Base-by-base conservation (phyloP, 2,113 vertebrate genomes). In the Chaetops frenatus region DNA sequence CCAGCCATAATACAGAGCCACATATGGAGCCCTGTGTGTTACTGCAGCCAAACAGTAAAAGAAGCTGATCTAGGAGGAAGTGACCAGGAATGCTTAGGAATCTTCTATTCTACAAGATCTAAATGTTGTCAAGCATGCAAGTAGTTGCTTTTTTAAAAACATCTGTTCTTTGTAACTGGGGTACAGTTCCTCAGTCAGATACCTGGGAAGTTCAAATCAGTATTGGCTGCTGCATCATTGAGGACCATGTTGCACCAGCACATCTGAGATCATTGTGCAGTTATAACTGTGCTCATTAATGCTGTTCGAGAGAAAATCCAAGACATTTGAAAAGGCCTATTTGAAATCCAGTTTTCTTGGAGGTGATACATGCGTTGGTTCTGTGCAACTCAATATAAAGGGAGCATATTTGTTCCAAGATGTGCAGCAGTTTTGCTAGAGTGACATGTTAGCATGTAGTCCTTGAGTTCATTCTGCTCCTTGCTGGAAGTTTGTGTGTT, bases 1-100 rank as follows among this genome's bases (percentile, higher is more conserved):
- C n/a, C 50, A 58, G 33, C 16, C 23, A 3, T 28, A 27, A 31
- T 51, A 24, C 28, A 60, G 44, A 62, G 29, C 31, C 29, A 31
- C 2, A 1, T 24, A 12, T 3, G 15, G 29, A 80, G 16, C 8
- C 16, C 36, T 81, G 13, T 0, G 0, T 70, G 40, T 48, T 65
- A 44, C 9, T 65, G 62, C 36, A 66, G 24, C 28, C 24, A 38
- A 24, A 47, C 16, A 40, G 18, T 56, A 15, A 48, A 67, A 58
- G 64, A 83, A 88, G 35, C 47, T 83, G 38, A 54, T 23, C 31
- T 17, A 70, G 54, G 40, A 22, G 17, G 4, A 65, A 57, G 15
- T 58, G 35, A 27, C n/a, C 31, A 44, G 88, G 62, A 64, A 57
- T 56, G 23, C 40, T 33, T 23, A 23, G 9, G 78, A 36, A 42